phyloP scores from a whole-genome alignment of 2,113 vertebrate genomes.

The Gymnobelideus leadbeateri region DNA sequence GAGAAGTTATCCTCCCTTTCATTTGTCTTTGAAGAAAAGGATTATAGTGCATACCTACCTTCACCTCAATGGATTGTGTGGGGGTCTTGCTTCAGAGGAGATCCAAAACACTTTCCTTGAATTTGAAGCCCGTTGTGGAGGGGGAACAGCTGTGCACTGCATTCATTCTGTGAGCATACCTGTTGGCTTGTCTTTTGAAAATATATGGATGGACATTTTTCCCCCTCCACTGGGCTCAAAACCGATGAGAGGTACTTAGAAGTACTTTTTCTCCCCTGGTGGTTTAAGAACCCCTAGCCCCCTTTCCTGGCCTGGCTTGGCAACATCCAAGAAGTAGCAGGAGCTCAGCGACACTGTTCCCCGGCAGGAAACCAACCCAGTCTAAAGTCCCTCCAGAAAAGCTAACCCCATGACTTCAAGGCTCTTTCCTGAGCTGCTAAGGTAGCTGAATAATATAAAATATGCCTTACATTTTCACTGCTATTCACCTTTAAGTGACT shows the following conservation, averaged over 20 bases:
- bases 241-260: neutral
- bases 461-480: constrained; percentile 1
- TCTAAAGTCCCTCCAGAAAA: neutral
- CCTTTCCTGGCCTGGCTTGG: neutral
- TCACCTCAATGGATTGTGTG: neutral
- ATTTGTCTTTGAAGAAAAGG: neutral
- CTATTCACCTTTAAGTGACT: neutral
- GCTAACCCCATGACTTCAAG: constrained; percentile 6
- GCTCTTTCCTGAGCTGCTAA: constrained; percentile 38
- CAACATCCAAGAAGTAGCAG: neutral
- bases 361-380: neutral
- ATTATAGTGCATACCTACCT: neutral
- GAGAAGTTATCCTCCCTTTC: neutral
- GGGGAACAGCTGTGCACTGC: neutral
- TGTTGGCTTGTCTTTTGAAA: neutral
- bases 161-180: neutral
- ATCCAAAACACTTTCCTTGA: neutral
- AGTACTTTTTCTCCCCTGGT: neutral
- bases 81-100: neutral
- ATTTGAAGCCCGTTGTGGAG: neutral
- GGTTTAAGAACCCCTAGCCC: neutral
- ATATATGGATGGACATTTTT: neutral
- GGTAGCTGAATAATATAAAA: neutral
- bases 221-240: neutral
- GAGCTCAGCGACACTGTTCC: neutral